Percentiles rank a stretch among this genome's conserved stretches.
These are phyloP conservation scores for Pandion haliaetus DNA, from an alignment of 2,113 vertebrate species.

Conservation along the genomic window DNA sequence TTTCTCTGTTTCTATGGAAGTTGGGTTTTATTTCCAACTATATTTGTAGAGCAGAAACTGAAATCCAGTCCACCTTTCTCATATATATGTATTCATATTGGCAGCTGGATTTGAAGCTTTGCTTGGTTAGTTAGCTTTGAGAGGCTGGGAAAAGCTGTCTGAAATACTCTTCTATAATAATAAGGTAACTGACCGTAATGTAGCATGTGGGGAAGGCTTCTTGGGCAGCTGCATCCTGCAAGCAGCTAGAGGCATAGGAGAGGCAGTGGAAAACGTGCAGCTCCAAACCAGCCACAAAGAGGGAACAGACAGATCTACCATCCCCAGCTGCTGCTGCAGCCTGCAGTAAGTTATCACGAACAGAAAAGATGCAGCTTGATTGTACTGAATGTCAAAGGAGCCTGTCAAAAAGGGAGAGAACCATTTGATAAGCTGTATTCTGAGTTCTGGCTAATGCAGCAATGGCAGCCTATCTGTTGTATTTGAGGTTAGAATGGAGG, in stretches of 20 bases:
- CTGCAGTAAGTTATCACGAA: neutral
- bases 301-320: neutral
- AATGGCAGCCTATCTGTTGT: neutral
- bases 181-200: rapidly evolving
- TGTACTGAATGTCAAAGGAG: neutral
- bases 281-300: neutral
- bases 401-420: neutral
- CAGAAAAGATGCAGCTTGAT: neutral
- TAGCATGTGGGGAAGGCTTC: neutral
- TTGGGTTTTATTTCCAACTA: rapidly evolving
- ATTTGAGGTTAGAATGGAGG: neutral
- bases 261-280: neutral
- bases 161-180: neutral
- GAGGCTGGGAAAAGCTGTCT: neutral
- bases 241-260: neutral
- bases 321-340: neutral
- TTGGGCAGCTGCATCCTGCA: neutral
- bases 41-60: neutral
- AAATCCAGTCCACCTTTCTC: neutral
- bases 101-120: neutral
- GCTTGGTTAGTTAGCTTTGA: neutral
- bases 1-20: neutral
- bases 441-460: neutral
- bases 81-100: neutral
- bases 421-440: neutral